phyloP scores from a whole-genome alignment of 2,888 invertebrate species.

The Scaptomyza parva region DNA sequence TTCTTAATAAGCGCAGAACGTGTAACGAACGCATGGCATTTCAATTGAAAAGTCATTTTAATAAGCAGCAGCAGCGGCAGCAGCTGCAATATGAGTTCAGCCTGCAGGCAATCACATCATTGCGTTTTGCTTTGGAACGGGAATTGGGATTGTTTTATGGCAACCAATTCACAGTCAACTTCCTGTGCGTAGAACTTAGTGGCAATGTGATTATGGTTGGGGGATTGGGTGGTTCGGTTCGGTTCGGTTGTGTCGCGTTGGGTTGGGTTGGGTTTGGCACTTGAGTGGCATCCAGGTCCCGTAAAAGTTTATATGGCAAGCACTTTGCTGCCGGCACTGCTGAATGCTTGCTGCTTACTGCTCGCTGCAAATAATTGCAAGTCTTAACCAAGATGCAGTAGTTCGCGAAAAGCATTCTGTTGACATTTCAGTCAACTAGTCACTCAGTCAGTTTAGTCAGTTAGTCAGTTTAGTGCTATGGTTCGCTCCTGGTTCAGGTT shows the following conservation, averaged over 20 bases:
- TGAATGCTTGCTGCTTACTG: too few relatives aligned
- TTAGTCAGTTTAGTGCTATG: neutral
- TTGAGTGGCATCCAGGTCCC: conserved; percentile 34
- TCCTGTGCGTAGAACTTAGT: conserved; percentile 18
- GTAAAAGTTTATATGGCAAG: conserved; percentile 67
- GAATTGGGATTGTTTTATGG: conserved; percentile 10
- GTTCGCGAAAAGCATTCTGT: conserved; percentile 51
- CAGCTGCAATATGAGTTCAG: conserved; percentile 3
- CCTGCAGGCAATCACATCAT: conserved; percentile 24
- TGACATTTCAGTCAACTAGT: conserved; percentile 54
- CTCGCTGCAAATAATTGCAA: conserved; percentile 76
- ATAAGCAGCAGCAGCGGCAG: neutral
- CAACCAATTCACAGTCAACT: conserved; percentile 44
- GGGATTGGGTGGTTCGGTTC: conserved; percentile 1
- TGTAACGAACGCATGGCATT: neutral
- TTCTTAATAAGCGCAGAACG: neutral
- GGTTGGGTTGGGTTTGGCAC: neutral
- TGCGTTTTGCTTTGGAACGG: neutral
- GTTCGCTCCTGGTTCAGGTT: neutral
- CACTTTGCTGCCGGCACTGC: conserved; percentile 57
- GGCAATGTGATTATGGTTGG: neutral
- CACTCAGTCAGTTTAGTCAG: conserved; percentile 17
- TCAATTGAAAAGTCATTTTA: conserved; percentile 4
- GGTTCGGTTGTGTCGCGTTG: too few relatives aligned
- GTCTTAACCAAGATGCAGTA: conserved; percentile 36